Conservation (phyloP, 2,797 vertebrate genomes). For the Bucorvus abyssinicus region DNA sequence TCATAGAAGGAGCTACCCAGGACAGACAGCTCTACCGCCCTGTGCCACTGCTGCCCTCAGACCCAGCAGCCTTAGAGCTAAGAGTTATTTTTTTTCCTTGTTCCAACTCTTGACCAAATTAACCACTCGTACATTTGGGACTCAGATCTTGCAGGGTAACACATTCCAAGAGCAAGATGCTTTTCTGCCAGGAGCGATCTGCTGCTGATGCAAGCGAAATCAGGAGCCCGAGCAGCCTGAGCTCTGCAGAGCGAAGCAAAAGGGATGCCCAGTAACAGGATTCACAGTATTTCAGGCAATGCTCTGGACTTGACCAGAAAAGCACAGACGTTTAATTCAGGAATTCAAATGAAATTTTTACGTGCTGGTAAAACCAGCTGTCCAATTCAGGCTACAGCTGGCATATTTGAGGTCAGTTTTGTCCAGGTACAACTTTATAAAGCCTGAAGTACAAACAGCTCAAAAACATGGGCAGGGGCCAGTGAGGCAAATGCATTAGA, state of each 20-base stretch:
- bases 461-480: neutral
- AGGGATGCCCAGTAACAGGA: neutral
- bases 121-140: neutral
- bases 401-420: neutral
- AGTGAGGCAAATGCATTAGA: neutral
- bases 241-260: neutral
- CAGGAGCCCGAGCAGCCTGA: neutral
- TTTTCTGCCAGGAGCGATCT: neutral
- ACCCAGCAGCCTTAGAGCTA: neutral
- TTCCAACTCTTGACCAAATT: neutral
- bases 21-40: neutral
- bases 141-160: neutral
- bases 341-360: neutral
- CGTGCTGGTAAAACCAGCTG: neutral
- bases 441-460: neutral
- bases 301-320: neutral
- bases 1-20: neutral
- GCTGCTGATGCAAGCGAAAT: accelerated
- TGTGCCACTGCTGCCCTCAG: neutral
- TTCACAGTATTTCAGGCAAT: neutral
- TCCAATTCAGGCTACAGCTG: neutral
- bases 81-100: neutral
- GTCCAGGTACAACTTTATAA: neutral
- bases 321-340: neutral
- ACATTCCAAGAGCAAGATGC: neutral